These are phyloP conservation scores for Mactra quadrangularis DNA, from an alignment of 1,140 invertebrate genomes.

Conservation along the genomic window DNA sequence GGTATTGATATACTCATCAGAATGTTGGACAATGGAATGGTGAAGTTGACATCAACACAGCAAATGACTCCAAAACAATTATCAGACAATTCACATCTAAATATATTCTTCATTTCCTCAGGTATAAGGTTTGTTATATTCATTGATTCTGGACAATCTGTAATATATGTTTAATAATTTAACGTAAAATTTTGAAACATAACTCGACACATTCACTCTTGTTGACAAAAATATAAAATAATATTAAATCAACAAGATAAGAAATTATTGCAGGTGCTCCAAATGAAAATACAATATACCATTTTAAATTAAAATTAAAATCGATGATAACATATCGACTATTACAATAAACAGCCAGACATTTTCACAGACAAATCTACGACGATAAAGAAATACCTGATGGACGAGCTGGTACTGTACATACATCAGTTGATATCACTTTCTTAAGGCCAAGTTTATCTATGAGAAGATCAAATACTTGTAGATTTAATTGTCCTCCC, in stretches of 20 bases:
- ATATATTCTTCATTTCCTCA: conserved; percentile 10
- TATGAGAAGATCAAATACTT: conserved; percentile 57
- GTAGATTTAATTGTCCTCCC: conserved; percentile 53
- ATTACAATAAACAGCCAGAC: too few relatives aligned
- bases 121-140: conserved; percentile 56
- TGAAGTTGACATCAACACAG: conserved; percentile 57
- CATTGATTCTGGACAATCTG: conserved; percentile 62
- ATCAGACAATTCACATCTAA: conserved; percentile 55
- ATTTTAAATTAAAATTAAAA: too few relatives aligned
- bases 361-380: too few relatives aligned
- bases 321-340: too few relatives aligned
- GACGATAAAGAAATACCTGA: too few relatives aligned
- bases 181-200: too few relatives aligned
- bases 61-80: conserved; percentile 65
- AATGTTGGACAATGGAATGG: conserved; percentile 48
- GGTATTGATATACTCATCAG: conserved; percentile 3
- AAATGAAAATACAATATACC: too few relatives aligned
- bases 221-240: too few relatives aligned
- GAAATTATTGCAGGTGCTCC: too few relatives aligned
- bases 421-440: conserved; percentile 25
- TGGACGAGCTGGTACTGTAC: conserved; percentile 23
- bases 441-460: conserved; percentile 62
- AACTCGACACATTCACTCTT: too few relatives aligned
- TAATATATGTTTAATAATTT: too few relatives aligned
- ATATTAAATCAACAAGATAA: too few relatives aligned